Evolutionary conservation across 2,888 invertebrate genomes (phyloP), one percentile per base, ranked within the genome.

Genomic region (Lasioglossum oenotherae): DNA sequence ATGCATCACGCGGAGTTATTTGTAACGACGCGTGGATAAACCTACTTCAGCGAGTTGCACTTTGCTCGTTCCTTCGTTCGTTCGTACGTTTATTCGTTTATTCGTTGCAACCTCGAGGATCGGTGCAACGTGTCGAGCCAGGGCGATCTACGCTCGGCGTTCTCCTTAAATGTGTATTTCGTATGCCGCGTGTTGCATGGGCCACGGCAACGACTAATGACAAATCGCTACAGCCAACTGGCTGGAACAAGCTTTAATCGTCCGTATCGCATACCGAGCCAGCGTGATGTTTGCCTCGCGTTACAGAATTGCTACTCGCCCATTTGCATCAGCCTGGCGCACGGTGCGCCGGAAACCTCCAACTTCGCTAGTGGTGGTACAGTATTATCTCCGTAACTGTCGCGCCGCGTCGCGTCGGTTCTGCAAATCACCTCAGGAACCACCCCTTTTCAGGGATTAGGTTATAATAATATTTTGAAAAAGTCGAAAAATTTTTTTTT

Each of bases 161-260:
- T 82, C 79, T 80, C 82, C 81, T 86, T 83, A 85, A 87, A 85
- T 53, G 83, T 80, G 81, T 87, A 87, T 88, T 88, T 87, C 88
- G 85, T 82, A 71, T 84, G 87, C 80, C 87, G 84, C 82, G 82
- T 60, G 67, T 27, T 44, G 19, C 44, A 71, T 53, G 71, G 71
- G 38, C 64, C 74, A 41, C 16, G 69, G 76, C 81, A 78, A 78
- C 81, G 81, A 75, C 82, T 76, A 83, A 86, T 84, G 88, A 88
- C 81, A 88, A 88, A 88, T 84, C 77, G 76, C 88, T 67, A 76
- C 73, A 83, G 73, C 83, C 83, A 60, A 78, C 64, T 78, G 88
- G 88, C 71, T 78, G 88, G 88, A 84, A 88, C 88, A 84, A 80
- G 81, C 80, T 86, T 86, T 88, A 88, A 88, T 88, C 88, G 88